Conservation (phyloP, 2,888 invertebrate species). For the Hylaea fasciaria region DNA sequence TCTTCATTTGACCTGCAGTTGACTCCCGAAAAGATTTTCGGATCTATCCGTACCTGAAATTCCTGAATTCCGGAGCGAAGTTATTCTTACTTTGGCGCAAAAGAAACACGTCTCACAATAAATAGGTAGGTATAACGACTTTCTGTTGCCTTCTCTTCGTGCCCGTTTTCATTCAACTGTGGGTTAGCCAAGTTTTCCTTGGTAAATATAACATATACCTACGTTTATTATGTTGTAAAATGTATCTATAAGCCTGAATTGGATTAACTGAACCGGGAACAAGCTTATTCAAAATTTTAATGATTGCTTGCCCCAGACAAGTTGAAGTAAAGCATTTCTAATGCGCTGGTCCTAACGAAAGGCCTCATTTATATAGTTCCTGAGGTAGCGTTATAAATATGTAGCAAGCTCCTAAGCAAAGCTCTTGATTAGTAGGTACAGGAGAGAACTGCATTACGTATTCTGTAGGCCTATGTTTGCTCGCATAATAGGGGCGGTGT, state of each 20-base stretch:
- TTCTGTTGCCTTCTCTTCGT: not conserved
- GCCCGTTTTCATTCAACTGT: conserved; percentile 1
- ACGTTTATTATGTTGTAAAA: no score
- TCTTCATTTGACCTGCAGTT: no score
- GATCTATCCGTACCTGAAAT: no score
- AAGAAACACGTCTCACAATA: conserved; percentile 2
- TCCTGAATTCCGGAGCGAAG: no score
- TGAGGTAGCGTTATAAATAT: conserved; percentile 9
- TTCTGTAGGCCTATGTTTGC: conserved; percentile 34
- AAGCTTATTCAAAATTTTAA: no score
- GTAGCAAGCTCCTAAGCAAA: conserved; percentile 19
- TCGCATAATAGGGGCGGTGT: conserved; percentile 32
- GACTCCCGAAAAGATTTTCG: no score
- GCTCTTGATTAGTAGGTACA: conserved; percentile 30
- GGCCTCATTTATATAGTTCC: not conserved
- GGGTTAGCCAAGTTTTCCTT: not conserved
- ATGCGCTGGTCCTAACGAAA: not conserved
- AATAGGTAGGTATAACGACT: not conserved
- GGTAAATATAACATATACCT: no score
- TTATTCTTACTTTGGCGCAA: not conserved
- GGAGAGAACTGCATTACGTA: conserved; percentile 30
- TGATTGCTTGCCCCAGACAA: no score
- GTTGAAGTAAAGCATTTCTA: not conserved
- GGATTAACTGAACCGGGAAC: no score
- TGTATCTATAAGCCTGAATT: no score